Base-by-base conservation (phyloP, 2,888 invertebrate species). In the Drosophila ochracea region DNA sequence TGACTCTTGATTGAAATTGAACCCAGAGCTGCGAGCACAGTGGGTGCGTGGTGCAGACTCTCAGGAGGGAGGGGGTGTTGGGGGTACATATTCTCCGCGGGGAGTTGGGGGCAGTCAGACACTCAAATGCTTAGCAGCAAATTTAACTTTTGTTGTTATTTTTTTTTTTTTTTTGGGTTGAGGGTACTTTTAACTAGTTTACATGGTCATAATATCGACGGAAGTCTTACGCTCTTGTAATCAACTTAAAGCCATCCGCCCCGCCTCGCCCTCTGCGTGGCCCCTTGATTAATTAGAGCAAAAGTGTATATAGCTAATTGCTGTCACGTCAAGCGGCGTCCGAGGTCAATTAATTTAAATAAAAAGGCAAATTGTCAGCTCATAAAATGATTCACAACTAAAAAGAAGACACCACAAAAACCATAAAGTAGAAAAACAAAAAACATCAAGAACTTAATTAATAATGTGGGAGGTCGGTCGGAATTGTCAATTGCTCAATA, bases 291-390 rank as follows among this genome's bases (percentile, higher is more conserved):
- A 87, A 87, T 90, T 87, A 79, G 77, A 74, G 68, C 79, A 76
- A 68, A 69, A 71, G 54, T 33, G 53, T 31, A 74, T 58, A 69
- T 64, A 68, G 76, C 78, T 91, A 88, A 88, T 88, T 91, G 91
- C 88, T 89, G 78, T 84, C 87, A 86, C 75, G 82, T 78, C 78
- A 74, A 71, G 80, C 84, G 55, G 39, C 39, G 73, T 68, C 69
- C 68, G 71, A 73, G 89, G 89, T 91, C 90, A 89, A 91, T 89
- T 91, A 80, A 89, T 89, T 89, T 89, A 90, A 91, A 89, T 89
- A 90, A 80, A 90, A 82, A 72, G 80, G 52, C 82, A 80, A 89
- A 68, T 76, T 82, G 83, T 65, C 67, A 59, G 75, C 33, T 75
- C 85, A 66, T 72, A 35, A 69, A 79, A 72, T 62, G 67, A 69